A percentile compares a stretch with the other conserved stretches of the same genome.
These are phyloP conservation scores for Drosophila sproati DNA, from an alignment of 1,140 invertebrate genomes.

Conservation along the genomic window DNA sequence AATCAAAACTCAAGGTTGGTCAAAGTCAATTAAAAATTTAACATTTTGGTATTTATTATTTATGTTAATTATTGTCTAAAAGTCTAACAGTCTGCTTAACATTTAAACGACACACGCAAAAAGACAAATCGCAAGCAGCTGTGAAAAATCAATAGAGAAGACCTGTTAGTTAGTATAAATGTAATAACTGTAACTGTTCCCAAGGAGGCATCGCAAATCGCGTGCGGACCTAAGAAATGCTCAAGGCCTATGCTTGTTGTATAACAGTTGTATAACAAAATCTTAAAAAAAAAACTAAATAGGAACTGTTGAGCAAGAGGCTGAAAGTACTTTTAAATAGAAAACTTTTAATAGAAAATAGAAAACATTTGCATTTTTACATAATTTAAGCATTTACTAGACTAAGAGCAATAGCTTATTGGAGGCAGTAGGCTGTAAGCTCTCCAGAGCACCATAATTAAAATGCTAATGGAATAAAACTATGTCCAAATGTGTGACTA, in stretches of 20 bases:
- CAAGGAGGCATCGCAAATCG: conserved; percentile 41
- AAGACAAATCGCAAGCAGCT: conserved; percentile 9
- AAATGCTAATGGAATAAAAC: conserved; percentile 45
- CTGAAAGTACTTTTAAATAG: no score
- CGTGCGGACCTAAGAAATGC: conserved; percentile 47
- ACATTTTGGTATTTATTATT: no score
- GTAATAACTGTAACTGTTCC: conserved; percentile 14
- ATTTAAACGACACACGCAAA: conserved; percentile 1
- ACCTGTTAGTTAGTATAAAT: background rate
- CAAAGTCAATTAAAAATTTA: no score
- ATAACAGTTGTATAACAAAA: no score
- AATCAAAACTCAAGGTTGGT: no score
- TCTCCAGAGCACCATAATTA: conserved; percentile 45
- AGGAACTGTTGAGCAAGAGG: background rate
- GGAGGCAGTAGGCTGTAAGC: background rate
- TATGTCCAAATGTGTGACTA: no score
- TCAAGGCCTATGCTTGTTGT: background rate
- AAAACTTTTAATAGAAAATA: no score
- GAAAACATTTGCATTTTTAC: no score
- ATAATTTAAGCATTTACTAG: no score
- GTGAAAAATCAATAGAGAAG: conserved; percentile 34
- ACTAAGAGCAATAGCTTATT: background rate
- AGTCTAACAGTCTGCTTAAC: conserved; percentile 13
- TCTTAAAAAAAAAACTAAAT: conserved; percentile 11
- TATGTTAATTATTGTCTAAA: background rate